Evolutionary conservation across 2,113 vertebrate species (phyloP).

Genomic region (Willisornis vidua): DNA sequence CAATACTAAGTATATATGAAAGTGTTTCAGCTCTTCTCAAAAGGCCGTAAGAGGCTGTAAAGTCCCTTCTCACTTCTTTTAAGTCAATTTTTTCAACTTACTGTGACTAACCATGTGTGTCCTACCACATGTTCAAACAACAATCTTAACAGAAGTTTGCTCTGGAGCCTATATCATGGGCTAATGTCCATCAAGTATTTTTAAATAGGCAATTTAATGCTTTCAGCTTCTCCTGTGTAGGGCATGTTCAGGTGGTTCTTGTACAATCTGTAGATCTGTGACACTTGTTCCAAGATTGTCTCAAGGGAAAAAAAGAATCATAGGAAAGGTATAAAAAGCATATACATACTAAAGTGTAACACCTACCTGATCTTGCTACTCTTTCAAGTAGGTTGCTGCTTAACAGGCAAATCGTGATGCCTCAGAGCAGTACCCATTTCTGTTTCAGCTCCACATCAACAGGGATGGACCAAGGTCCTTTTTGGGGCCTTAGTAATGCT

Average conservation of each 20-base stretch:
- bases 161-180: neutral
- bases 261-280: neutral
- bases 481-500: neutral
- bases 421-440: neutral
- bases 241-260: neutral
- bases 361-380: neutral
- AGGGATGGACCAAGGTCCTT: neutral
- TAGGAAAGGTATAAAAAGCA: neutral
- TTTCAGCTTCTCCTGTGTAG: slow-evolving; percentile 2
- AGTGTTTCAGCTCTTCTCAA: neutral
- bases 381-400: neutral
- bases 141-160: slow-evolving; percentile 5
- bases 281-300: neutral
- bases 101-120: slow-evolving; percentile 16
- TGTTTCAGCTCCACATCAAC: neutral
- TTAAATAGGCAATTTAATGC: slow-evolving; percentile 3
- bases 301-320: neutral
- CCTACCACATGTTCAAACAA: slow-evolving; percentile 39
- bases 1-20: neutral
- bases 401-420: neutral
- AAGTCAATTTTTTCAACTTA: neutral
- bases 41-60: neutral
- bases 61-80: neutral
- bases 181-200: slow-evolving; percentile 27
- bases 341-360: neutral